phyloP scores from a whole-genome alignment of 2,797 vertebrate genomes.

The Lithobates pipiens region DNA sequence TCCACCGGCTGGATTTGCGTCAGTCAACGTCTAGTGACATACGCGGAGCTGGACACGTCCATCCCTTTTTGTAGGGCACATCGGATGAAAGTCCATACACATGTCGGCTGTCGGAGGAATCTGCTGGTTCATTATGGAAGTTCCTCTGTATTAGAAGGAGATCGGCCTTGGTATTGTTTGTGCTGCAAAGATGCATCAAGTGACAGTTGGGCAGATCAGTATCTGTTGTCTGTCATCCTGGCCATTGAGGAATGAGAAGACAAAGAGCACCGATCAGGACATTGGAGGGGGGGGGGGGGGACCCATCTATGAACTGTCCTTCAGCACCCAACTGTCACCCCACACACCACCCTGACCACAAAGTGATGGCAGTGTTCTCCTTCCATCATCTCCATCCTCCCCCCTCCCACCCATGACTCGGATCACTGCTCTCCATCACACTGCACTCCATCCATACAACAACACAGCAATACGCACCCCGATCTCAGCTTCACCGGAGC shows the following conservation, averaged over 20 bases:
- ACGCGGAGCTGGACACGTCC: no score
- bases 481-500: neutral
- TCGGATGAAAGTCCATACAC: neutral
- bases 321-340: conserved; percentile 13
- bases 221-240: neutral
- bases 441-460: neutral
- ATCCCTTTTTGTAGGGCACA: neutral
- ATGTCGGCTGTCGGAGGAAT: neutral
- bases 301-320: conserved; percentile 41
- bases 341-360: neutral
- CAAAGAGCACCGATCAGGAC: conserved; percentile 14
- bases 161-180: no score
- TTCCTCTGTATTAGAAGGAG: neutral
- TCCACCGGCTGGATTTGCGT: no score
- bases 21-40: neutral
- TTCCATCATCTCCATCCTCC: neutral
- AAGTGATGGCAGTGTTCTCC: conserved; percentile 2
- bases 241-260: neutral
- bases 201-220: neutral
- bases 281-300: conserved; percentile 16
- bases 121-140: neutral
- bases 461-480: conserved; percentile 19
- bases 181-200: no score
- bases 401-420: neutral
- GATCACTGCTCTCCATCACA: neutral